Conservation (phyloP, 2,888 invertebrate species). For the Caprella mutica region DNA sequence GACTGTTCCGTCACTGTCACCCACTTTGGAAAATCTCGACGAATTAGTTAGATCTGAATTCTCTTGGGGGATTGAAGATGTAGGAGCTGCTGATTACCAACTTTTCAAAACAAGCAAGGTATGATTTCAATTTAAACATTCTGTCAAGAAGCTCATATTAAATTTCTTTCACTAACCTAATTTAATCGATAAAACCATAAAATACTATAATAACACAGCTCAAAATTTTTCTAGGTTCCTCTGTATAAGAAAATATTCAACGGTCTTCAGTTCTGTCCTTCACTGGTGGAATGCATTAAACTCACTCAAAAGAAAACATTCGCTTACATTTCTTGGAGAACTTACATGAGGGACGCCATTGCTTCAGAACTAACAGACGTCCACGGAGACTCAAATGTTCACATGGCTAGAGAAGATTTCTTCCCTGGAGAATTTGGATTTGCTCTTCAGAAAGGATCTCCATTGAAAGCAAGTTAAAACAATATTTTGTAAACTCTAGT, state of each 20-base stretch:
- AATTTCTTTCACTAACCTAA: not conserved
- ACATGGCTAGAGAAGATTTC: slow-evolving; percentile 23
- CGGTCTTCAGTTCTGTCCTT: slow-evolving; percentile 18
- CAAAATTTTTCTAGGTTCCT: slow-evolving; percentile 9
- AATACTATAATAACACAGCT: too few species aligned
- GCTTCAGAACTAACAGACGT: slow-evolving; percentile 17
- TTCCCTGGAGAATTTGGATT: slow-evolving; percentile 20
- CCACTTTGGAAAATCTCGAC: slow-evolving; percentile 20
- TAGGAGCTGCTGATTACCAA: slow-evolving; percentile 21
- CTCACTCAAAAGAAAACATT: slow-evolving; percentile 15
- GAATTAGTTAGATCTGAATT: slow-evolving; percentile 17
- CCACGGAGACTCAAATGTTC: slow-evolving; percentile 19
- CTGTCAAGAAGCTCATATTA: not conserved
- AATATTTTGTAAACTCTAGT: too few species aligned
- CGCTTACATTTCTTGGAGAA: slow-evolving; percentile 28
- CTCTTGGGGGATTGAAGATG: slow-evolving; percentile 23
- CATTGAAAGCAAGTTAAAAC: slow-evolving; percentile 14
- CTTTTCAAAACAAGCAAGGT: slow-evolving; percentile 25
- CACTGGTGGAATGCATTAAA: slow-evolving; percentile 14
- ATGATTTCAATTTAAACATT: not conserved
- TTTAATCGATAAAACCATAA: too few species aligned
- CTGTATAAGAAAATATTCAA: slow-evolving; percentile 21
- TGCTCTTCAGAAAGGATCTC: slow-evolving; percentile 25
- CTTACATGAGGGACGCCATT: slow-evolving; percentile 24
- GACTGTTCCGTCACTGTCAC: slow-evolving; percentile 20